Base-by-base conservation (phyloP, 2,888 invertebrate genomes). In the Spodoptera picta region DNA sequence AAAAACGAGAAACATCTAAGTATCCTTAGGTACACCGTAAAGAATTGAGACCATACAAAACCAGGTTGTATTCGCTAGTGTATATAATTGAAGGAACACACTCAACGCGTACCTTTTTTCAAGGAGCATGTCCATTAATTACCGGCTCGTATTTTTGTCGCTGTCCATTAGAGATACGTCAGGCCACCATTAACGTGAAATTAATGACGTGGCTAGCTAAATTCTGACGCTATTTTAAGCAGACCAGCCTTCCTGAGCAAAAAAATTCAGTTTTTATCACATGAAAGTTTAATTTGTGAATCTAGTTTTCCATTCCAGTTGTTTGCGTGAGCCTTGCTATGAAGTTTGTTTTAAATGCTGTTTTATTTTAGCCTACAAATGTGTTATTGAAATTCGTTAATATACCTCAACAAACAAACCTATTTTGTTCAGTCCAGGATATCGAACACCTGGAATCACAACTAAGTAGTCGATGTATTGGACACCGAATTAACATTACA, bases 151-250 rank as follows among this genome's bases (percentile, higher is more conserved):
- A 90, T 89, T 92, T 91, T 91, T 91, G 90, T 89, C 90, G 81
- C 87, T 90, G 89, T 90, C 91, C 90, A 91, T 92, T 91, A 90
- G 87, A 88, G 88, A 87, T 88, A 91, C 89, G 90, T 88, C 89
- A 88, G 75, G 66, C 78, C 73, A 77, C 88, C 88, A 86, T 90
- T 90, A 87, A 80, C 80, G 77, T 69, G 78, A 91, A 90, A 92
- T 92, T 92, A 91, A 92, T 91, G 91, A 87, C 82, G 73, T 55
- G 65, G 61, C 61, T 58, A 57, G 69, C 57, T 72, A 83, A 83
- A 83, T 79, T 76, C 82, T 81, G 79, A 80, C 73, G 80, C 69
- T 66, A 73, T 78, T 86, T 83, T 73, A 80, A 84, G 79, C 73
- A 78, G 75, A 79, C 65, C 52, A 45, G 24, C 69, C 50, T 65